A percentile compares a stretch with the other conserved stretches of the same genome.
Evolutionary conservation across 2,113 vertebrate species (phyloP).

Genomic region (Sclerurus mexicanus): DNA sequence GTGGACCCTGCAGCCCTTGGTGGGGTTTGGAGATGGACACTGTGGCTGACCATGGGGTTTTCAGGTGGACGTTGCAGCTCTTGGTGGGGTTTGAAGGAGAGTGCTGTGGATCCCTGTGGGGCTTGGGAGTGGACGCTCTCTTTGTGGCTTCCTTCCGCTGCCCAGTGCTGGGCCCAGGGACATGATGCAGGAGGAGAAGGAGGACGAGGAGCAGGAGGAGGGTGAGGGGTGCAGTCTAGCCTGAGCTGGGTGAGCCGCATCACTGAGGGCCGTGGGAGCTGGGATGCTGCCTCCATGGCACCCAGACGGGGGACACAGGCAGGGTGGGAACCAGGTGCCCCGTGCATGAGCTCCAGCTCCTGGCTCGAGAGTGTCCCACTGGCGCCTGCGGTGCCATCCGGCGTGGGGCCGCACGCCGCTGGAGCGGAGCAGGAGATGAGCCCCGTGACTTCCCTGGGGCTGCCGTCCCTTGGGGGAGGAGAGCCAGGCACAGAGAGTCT

Average conservation of each 20-base stretch:
- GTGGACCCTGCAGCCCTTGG: not conserved
- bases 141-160: not conserved
- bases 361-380: fast-evolving
- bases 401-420: fast-evolving
- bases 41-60: not conserved
- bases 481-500: not conserved
- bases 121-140: not conserved
- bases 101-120: not conserved
- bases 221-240: not conserved
- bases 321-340: not conserved
- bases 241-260: not conserved
- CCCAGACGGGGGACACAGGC: fast-evolving
- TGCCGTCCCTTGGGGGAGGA: not conserved
- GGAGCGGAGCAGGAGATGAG: not conserved
- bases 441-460: not conserved
- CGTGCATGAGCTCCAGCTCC: not conserved
- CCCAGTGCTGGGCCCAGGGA: not conserved
- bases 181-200: not conserved
- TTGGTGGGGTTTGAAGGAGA: not conserved
- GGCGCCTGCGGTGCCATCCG: fast-evolving
- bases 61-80: not conserved
- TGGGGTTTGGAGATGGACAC: not conserved
- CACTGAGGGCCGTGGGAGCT: not conserved
- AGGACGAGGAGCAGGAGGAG: not conserved
- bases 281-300: not conserved